Conservation (phyloP, 2,113 vertebrate genomes). For the Amblyornis subalaris region DNA sequence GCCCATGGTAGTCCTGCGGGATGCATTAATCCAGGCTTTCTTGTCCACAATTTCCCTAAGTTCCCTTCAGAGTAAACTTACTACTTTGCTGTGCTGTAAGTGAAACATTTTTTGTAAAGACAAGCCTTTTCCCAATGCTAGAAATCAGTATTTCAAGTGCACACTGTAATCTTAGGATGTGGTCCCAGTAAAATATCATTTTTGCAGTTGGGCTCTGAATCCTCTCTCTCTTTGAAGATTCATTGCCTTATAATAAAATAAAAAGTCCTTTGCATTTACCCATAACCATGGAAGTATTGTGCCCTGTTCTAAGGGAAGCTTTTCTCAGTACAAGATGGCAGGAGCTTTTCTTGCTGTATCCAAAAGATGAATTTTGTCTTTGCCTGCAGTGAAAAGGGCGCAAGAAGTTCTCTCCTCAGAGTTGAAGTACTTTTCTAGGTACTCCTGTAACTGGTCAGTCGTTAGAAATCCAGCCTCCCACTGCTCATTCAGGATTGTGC, state of each 20-base stretch:
- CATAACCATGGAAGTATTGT: not conserved
- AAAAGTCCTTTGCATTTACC: not conserved
- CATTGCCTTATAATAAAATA: not conserved
- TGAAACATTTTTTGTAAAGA: not conserved
- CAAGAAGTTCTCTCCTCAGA: not conserved
- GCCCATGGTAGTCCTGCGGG: not conserved
- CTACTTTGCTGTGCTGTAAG: not conserved
- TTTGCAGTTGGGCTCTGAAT: not conserved
- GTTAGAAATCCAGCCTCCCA: not conserved
- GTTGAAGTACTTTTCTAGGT: not conserved
- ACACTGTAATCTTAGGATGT: not conserved
- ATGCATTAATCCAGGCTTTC: not conserved
- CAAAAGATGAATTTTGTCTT: not conserved
- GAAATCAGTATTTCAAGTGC: not conserved
- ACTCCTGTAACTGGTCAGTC: not conserved
- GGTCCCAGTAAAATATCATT: not conserved
- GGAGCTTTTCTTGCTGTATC: not conserved
- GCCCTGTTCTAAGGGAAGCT: not conserved
- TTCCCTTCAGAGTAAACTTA: not conserved
- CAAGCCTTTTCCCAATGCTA: not conserved
- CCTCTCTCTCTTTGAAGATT: not conserved
- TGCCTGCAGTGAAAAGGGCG: not conserved
- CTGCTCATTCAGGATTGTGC: not conserved
- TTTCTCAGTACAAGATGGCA: not conserved
- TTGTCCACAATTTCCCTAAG: not conserved